These are phyloP conservation scores for Barbus barbus DNA, from an alignment of 2,113 vertebrate species.

Conservation along the genomic window DNA sequence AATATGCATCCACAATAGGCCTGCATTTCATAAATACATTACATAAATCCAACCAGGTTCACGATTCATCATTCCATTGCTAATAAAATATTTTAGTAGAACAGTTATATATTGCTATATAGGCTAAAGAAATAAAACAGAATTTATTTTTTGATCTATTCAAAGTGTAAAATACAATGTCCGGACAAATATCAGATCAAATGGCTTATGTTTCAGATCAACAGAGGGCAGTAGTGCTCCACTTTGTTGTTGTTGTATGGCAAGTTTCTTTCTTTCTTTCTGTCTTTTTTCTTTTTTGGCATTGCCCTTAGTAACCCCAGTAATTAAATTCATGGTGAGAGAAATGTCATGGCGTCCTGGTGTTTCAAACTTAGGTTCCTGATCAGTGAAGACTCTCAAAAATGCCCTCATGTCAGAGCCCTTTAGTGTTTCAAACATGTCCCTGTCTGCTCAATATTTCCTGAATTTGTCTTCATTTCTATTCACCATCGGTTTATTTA, in stretches of 20 bases:
- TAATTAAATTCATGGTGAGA: conserved; percentile 55
- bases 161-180: not conserved
- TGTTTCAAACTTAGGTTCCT: conserved; percentile 50
- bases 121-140: not conserved
- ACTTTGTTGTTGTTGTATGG: not conserved
- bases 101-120: not conserved
- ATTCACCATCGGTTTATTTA: conserved; percentile 33
- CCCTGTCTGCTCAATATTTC: not conserved
- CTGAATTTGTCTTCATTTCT: conserved; percentile 43
- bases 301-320: conserved; percentile 58
- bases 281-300: conserved; percentile 32
- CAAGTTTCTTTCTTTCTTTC: conserved; percentile 47
- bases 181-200: not conserved
- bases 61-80: no score
- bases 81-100: not conserved
- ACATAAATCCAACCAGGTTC: no score
- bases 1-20: no score
- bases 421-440: conserved; percentile 28
- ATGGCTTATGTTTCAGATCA: conserved; percentile 36
- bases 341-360: conserved; percentile 45
- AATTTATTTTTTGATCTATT: not conserved
- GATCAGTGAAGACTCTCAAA: conserved; percentile 37
- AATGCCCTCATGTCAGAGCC: conserved; percentile 27
- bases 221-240: conserved; percentile 72
- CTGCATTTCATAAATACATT: no score